Percentiles rank a stretch among this genome's conserved stretches.
phyloP scores from a whole-genome alignment of 2,797 vertebrate genomes.

The Syngnathus acus region DNA sequence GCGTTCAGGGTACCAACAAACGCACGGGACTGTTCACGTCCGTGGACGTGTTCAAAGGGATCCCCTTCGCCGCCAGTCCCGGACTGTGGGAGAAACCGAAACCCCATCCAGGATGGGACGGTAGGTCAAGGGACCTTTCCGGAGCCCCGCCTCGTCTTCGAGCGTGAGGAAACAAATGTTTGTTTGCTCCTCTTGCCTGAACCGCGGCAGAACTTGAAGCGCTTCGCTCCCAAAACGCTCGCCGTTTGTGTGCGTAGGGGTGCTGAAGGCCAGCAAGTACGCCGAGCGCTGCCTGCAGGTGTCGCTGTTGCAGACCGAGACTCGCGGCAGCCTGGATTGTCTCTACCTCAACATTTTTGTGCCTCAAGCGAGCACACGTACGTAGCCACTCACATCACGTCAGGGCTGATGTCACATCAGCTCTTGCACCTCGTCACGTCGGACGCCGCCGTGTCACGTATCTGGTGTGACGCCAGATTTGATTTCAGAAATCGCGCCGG shows the following conservation, averaged over 20 bases:
- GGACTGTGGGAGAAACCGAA: constrained; percentile 71
- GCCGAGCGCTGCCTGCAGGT: constrained; percentile 72
- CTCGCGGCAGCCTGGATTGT: constrained; percentile 73
- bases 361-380: constrained; percentile 66
- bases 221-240: too few species aligned
- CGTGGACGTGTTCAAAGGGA: constrained; percentile 78
- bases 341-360: constrained; percentile 86
- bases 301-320: constrained; percentile 60
- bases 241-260: constrained; percentile 25
- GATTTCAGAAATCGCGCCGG: background rate
- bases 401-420: background rate
- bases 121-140: constrained; percentile 36
- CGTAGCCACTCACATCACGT: background rate
- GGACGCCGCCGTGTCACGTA: background rate
- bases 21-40: constrained; percentile 55
- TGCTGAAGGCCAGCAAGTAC: constrained; percentile 54
- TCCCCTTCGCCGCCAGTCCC: constrained; percentile 78
- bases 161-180: too few species aligned
- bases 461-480: background rate
- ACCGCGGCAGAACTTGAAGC: too few species aligned
- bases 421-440: background rate
- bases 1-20: constrained; percentile 71
- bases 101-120: constrained; percentile 78
- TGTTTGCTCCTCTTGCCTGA: too few species aligned
- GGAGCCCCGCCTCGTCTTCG: too few species aligned